Base-by-base conservation (phyloP, 2,888 invertebrate genomes). In the Tetramorium bicarinatum region DNA sequence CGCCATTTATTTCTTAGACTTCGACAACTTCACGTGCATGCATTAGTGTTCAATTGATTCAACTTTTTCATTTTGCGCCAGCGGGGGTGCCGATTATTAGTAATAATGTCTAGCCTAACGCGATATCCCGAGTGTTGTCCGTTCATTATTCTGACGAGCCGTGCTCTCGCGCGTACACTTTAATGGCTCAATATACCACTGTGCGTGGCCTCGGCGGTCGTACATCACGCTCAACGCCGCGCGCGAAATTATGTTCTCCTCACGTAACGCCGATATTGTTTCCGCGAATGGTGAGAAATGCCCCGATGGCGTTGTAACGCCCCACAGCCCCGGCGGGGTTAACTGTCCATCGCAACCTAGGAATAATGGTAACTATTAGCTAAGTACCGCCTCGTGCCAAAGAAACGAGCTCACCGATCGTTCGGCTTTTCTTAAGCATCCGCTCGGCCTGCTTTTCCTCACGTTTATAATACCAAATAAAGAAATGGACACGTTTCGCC, bases 301-400 rank as follows among this genome's bases (percentile, higher is more conserved):
- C 79, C 82, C 89, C 87, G 72, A 77, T 76, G 87, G 90, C 90
- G 75, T 72, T 79, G 69, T 71, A 86, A 88, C 88, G 87, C 87
- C 87, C 83, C 59, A 62, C 85, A 82, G 85, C 83, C 83, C 79
- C 85, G 69, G 41, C 86, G 62, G 87, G 89, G 87, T 90, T 88
- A 90, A 90, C 86, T 87, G 88, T 84, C 85, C 86, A 52, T 62
- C 85, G 84, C 64, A 7, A 85, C 84, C 83, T 88, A 84, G 82
- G 86, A 89, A 89, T 91, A 88, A 90, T 91, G 88, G 84, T 86
- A 85, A 88, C 91, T 86, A 91, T 92, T 91, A 92, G 86, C 67
- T 81, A 87, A 87, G 87, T 88, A 85, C 83, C 88, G 85, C 87
- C 87, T 84, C 83, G 18, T 74, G 85, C 89, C 88, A 34, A 74